Conservation (phyloP, 2,797 vertebrate genomes). For the Notolabrus celidotus region DNA sequence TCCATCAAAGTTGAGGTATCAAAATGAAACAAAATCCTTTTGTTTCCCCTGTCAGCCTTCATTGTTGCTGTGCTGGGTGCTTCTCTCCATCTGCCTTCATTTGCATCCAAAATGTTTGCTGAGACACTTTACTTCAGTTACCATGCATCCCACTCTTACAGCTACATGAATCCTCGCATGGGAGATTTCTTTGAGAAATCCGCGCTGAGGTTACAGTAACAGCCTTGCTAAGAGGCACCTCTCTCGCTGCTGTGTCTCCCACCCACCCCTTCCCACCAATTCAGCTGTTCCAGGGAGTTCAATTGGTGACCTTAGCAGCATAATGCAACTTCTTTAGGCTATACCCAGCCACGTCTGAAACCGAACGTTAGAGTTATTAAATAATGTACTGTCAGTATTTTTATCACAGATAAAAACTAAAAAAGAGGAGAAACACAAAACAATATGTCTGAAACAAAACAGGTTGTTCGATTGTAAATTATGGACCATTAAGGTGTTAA, state of each 20-base stretch:
- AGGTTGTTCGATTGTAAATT: not conserved
- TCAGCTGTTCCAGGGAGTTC: slow-evolving; percentile 36
- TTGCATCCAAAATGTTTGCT: slow-evolving; percentile 11
- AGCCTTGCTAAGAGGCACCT: slow-evolving; percentile 14
- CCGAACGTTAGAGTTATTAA: not conserved
- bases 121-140: slow-evolving; percentile 2
- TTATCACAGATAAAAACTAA: not conserved
- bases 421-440: not conserved
- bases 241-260: slow-evolving; percentile 11
- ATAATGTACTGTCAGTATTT: not conserved
- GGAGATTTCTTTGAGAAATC: slow-evolving; percentile 23
- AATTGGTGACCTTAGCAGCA: slow-evolving; percentile 34
- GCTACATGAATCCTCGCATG: slow-evolving; percentile 27
- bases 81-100: not conserved
- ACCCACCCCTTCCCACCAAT: slow-evolving; percentile 7
- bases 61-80: not conserved
- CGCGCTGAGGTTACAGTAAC: slow-evolving; percentile 32
- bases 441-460: too few species aligned
- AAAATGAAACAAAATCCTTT: not conserved
- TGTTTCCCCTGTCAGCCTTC: not conserved
- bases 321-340: slow-evolving; percentile 37
- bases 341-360: slow-evolving; percentile 33
- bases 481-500: slow-evolving; percentile 12
- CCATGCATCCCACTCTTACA: slow-evolving; percentile 42
- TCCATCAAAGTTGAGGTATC: not conserved